Conservation (phyloP, 2,888 invertebrate species). For the Protophormia terraenovae region DNA sequence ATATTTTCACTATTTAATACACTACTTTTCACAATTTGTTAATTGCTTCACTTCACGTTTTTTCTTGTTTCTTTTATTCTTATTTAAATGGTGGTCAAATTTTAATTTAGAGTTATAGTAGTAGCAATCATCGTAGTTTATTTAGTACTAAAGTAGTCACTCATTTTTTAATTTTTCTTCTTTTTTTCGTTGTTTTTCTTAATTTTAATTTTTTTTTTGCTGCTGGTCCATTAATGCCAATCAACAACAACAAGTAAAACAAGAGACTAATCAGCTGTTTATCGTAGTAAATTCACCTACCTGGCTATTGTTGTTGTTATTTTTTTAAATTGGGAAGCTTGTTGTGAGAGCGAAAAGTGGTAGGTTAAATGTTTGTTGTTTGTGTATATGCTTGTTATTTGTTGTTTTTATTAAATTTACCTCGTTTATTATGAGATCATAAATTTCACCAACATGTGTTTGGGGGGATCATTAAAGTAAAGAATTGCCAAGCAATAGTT, state of each 20-base stretch:
- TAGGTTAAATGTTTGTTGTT: slow-evolving; percentile 26
- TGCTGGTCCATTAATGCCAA: slow-evolving; percentile 29
- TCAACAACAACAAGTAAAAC: neutral
- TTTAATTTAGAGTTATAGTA: neutral
- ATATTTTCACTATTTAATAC: neutral
- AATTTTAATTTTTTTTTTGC: neutral
- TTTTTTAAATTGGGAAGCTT: neutral
- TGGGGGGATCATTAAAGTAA: neutral
- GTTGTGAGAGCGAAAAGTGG: neutral
- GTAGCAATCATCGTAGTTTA: neutral
- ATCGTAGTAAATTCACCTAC: slow-evolving; percentile 49
- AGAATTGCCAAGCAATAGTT: neutral
- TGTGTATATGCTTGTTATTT: slow-evolving; percentile 5
- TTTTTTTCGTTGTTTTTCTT: slow-evolving; percentile 22
- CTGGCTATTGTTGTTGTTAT: slow-evolving; percentile 39
- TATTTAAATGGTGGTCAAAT: slow-evolving; percentile 8
- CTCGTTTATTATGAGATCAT: slow-evolving; percentile 2
- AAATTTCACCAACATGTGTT: slow-evolving; percentile 22
- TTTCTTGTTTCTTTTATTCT: neutral
- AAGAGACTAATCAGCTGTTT: slow-evolving; percentile 37
- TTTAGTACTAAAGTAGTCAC: slow-evolving; percentile 1
- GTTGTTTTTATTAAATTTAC: slow-evolving; percentile 15
- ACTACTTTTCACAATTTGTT: slow-evolving; percentile 14
- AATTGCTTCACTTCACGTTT: neutral
- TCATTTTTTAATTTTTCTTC: neutral